Evolutionary conservation across 2,888 invertebrate genomes (phyloP).

Genomic region (Pristionchus entomophagus): DNA sequence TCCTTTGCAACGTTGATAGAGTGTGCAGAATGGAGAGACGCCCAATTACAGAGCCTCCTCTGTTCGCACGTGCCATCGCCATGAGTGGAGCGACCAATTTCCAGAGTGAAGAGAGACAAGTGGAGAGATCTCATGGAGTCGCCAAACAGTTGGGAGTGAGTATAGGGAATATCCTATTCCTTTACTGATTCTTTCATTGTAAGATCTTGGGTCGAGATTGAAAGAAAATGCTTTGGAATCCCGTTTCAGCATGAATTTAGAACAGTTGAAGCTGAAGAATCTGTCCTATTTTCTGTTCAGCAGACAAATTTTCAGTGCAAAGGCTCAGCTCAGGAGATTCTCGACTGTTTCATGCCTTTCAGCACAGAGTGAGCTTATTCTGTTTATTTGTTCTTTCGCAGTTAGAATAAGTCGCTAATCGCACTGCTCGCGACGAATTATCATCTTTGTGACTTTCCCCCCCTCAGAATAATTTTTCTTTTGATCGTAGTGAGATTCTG

Average conservation of each 20-base stretch:
- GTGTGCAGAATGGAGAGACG: too few species aligned
- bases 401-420: neutral
- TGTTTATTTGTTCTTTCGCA: neutral
- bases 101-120: slow-evolving; percentile 18
- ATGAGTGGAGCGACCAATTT: slow-evolving; percentile 13
- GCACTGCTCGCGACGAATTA: too few species aligned
- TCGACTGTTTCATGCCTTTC: neutral
- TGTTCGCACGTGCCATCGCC: slow-evolving; percentile 1
- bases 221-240: neutral
- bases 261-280: too few species aligned
- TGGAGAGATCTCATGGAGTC: neutral
- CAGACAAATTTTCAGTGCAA: neutral
- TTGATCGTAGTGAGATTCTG: neutral
- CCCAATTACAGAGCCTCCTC: neutral
- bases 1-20: too few species aligned
- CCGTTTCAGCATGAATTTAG: too few species aligned
- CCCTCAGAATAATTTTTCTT: too few species aligned
- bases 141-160: slow-evolving; percentile 6
- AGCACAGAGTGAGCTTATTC: neutral
- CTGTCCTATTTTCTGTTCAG: too few species aligned
- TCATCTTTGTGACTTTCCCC: too few species aligned
- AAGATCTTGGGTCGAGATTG: neutral
- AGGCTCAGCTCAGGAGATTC: slow-evolving; percentile 23
- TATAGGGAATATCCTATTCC: too few species aligned
- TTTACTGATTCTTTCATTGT: too few species aligned